Base-by-base conservation (phyloP, 2,797 vertebrate genomes). In the Acanthis flammea region DNA sequence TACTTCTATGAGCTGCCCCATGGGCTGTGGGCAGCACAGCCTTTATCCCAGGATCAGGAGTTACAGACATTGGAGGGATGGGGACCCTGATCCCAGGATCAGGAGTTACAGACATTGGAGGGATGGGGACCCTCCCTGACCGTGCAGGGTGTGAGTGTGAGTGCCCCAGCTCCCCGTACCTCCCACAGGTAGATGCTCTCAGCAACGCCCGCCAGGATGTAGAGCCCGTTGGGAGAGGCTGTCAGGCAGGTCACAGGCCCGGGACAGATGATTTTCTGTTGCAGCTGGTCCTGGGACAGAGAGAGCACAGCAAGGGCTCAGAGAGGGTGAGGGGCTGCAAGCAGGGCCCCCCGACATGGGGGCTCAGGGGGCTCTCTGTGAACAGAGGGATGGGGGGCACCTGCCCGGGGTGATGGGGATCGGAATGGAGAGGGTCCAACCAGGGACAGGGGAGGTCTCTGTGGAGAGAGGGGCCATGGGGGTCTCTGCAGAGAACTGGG, bases 221-320 rank as follows among this genome's bases (percentile, higher is more conserved):
- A 99, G 45, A 99, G 98, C 9, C 99, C 99, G 0, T 98, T 98
- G 60, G 99, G 98, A 15, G 99, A 98, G 0, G 98, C 96, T 0
- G 98, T 98, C 83, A 99, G 97, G 96, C 99, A 99, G 62, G 98
- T 99, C 68, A 99, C 98, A 0, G 98, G 98, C 71, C 99, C 99
- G 0, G 99, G 99, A 92, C 99, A 99, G 41, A 99, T 97, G 25
- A 99, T 99, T 97, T 99, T 99, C 98, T 99, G 99, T 96, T 99
- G 99, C 55, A 99, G 98, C 97, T 99, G 99, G 84, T 99, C 99
- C 99, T 99, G 92, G 67, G 22, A 50, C 14, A 91, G 25, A 90
- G 14, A 48, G 71, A 50, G 71, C 33, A 88, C 3, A 55, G 75
- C 0, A 2, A 47, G 19, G 24, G 9, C 23, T 88, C 35, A 63